Base-by-base conservation (phyloP, 1,140 invertebrate genomes). In the Glossosoma conforme region DNA sequence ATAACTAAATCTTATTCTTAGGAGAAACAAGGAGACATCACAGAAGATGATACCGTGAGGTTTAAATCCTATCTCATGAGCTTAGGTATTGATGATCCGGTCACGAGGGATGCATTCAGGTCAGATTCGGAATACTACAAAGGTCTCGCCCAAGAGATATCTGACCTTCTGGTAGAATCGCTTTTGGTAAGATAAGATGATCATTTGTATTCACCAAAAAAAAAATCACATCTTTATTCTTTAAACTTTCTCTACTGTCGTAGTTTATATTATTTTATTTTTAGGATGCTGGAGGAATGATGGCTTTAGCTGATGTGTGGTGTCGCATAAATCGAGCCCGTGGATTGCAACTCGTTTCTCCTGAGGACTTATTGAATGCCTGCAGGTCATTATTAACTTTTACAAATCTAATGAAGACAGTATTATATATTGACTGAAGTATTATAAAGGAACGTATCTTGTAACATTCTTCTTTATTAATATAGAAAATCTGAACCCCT, bases 21-120 rank as follows among this genome's bases (percentile, higher is more conserved):
- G 78, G 91, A 96, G 61, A 91, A 89, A 64, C 91, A 97, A 77
- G 94, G 93, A 19, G 91, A 94, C 63, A 93, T 97, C 54, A 95
- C 92, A 9, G 93, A 97, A 67, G 96, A 98, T 77, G 97, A 99
- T 76, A 98, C 95, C 6, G 80, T 97, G 11, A 82, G 85, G 58
- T 98, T 99, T 62, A 97, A 98, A 68, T 90, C 93, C 0, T 96
- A 98, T 65, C 73, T 99, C 28, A 80, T 99, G 67, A 97, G 93
- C 69, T 79, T 99, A 58, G 96, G 96, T 61, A 95, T 99, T 55
- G 91, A 94, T 63, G 93, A 98, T 78, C 95, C 95, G 14, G 95
- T 98, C 0, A 98, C 95, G 0, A 82, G 91, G 65, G 86, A 92
- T 64, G 82, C 87, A 25, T 95, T 87, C 67, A 89, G 87, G 60